Percentiles rank a stretch among this genome's conserved stretches.
phyloP scores from a whole-genome alignment of 2,113 vertebrate genomes.

The Aldabrachelys gigantea region DNA sequence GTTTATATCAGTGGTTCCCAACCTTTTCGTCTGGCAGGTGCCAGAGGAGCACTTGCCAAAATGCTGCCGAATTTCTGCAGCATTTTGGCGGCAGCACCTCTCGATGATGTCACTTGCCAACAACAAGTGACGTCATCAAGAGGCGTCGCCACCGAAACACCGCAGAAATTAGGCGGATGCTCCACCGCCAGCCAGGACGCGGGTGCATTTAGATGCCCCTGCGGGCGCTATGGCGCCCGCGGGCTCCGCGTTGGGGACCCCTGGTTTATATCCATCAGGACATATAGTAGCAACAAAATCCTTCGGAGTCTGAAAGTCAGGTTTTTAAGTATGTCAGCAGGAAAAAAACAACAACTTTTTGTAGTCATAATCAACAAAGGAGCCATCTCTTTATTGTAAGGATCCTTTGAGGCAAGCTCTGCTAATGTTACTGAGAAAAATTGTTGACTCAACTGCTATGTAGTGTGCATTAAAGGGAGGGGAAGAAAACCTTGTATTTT shows the following conservation, averaged over 20 bases:
- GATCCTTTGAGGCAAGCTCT: background rate
- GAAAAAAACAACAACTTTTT: background rate
- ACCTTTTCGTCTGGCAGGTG: too few species aligned
- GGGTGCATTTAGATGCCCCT: too few species aligned
- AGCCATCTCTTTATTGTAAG: background rate
- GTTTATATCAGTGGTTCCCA: background rate
- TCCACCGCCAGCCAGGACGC: too few species aligned
- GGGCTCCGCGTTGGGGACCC: too few species aligned
- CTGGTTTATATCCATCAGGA: background rate
- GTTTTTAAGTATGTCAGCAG: background rate
- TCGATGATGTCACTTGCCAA: too few species aligned
- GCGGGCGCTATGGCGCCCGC: too few species aligned
- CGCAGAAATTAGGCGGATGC: too few species aligned
- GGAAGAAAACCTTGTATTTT: background rate
- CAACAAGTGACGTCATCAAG: too few species aligned
- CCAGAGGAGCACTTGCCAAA: too few species aligned
- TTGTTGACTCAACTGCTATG: background rate
- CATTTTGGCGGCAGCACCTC: too few species aligned
- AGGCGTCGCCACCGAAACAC: too few species aligned
- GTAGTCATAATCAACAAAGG: background rate
- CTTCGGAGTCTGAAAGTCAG: background rate
- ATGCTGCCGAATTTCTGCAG: too few species aligned
- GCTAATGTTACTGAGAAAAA: background rate
- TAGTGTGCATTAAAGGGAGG: background rate
- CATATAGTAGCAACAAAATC: background rate